Percentiles rank a stretch among this genome's conserved stretches.
Evolutionary conservation across 1,140 invertebrate species (phyloP).

Genomic region (Goniozus legneri): DNA sequence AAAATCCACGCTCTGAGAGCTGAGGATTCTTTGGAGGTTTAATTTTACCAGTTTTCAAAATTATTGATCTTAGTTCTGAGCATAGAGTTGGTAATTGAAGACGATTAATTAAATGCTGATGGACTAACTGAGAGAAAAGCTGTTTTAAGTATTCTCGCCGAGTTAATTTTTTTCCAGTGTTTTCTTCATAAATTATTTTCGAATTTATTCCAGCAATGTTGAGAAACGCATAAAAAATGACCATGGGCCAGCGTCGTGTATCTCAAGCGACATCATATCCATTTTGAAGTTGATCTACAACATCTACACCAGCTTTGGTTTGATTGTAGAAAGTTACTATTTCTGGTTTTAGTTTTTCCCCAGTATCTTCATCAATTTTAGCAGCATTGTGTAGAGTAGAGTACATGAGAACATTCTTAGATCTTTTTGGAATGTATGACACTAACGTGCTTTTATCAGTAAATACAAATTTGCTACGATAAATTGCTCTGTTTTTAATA

Average conservation of each 20-base stretch:
- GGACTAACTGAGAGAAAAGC: too few relatives aligned
- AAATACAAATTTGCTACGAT: constrained; percentile 29
- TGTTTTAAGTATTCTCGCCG: too few relatives aligned
- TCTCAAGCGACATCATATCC: constrained; percentile 20
- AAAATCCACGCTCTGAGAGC: too few relatives aligned
- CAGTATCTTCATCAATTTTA: constrained; percentile 16
- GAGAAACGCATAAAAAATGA: constrained; percentile 33
- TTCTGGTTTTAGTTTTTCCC: constrained; percentile 9
- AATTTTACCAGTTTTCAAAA: too few relatives aligned
- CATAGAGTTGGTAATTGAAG: too few relatives aligned
- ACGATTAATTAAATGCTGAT: too few relatives aligned
- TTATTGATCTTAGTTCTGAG: too few relatives aligned
- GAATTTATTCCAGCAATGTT: constrained; percentile 37
- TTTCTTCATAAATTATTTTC: constrained; percentile 16
- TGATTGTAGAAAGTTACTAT: constrained; percentile 20
- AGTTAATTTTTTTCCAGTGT: too few relatives aligned
- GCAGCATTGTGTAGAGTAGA: constrained; percentile 25
- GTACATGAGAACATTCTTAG: constrained; percentile 23
- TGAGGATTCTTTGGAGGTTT: too few relatives aligned
- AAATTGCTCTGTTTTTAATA: constrained; percentile 20
- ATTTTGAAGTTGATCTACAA: constrained; percentile 10
- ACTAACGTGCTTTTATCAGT: constrained; percentile 27
- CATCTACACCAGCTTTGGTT: constrained; percentile 19
- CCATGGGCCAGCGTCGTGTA: constrained; percentile 30
- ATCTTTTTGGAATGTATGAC: constrained; percentile 28